Percentiles rank a stretch among this genome's conserved stretches.
Evolutionary conservation across 2,797 vertebrate species (phyloP).

Genomic region (Holocentrus rufus): DNA sequence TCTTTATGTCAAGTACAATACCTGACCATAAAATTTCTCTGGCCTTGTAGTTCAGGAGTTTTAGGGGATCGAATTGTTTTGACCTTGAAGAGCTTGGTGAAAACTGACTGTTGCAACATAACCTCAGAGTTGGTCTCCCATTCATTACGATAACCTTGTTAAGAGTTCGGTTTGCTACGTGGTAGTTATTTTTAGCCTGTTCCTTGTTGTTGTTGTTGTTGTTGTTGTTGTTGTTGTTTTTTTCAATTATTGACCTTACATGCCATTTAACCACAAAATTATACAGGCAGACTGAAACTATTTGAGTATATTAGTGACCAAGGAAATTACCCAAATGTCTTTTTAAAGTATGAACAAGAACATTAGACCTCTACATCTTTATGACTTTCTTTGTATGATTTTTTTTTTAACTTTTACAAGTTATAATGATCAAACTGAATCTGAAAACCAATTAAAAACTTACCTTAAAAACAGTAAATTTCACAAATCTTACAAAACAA

Average conservation of each 20-base stretch:
- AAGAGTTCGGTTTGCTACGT: slow-evolving; percentile 23
- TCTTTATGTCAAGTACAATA: too few relatives aligned
- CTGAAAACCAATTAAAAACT: neutral
- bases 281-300: neutral
- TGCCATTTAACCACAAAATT: slow-evolving; percentile 27
- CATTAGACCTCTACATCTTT: neutral
- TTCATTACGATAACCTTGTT: slow-evolving; percentile 37
- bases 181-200: slow-evolving; percentile 36
- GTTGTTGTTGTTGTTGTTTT: neutral
- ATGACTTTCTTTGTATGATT: neutral
- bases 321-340: slow-evolving; percentile 13
- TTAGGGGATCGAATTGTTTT: too few relatives aligned
- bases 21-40: too few relatives aligned
- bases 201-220: slow-evolving; percentile 6
- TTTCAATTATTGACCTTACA: slow-evolving; percentile 34
- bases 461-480: neutral
- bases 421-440: too few relatives aligned
- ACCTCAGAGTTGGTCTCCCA: neutral
- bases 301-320: slow-evolving; percentile 19
- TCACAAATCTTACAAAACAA: neutral
- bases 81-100: too few relatives aligned
- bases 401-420: neutral
- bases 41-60: too few relatives aligned
- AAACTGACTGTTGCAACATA: neutral
- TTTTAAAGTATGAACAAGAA: neutral